Base-by-base conservation (phyloP, 2,888 invertebrate genomes). In the Lamellibrachia satsuma region DNA sequence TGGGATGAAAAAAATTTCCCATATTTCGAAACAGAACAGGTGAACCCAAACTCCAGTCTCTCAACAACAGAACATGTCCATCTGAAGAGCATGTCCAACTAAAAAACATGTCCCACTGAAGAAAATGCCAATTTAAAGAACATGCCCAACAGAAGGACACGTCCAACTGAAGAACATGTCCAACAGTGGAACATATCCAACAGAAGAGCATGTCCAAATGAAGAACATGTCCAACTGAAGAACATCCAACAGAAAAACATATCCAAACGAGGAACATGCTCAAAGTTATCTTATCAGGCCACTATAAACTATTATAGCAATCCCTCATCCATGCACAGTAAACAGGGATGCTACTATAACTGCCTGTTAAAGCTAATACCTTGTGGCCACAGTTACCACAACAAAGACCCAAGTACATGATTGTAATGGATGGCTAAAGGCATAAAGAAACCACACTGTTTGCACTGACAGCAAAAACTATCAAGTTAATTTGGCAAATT, bases 391-490 rank as follows among this genome's bases (percentile, higher is more conserved):
- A 75, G 75, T 75, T n/a, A 22, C 22, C 15, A 75, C 75, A 75
- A 75, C 22, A 75, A 75, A 22, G 75, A 75, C 22, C 75, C 1
- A 22, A 75, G 75, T 75, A 75, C 75, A 11, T 75, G 75, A 75
- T 75, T 75, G 75, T 75, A 75, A 75, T 22, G 15, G 75, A 75
- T 75, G 75, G 75, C 75, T 75, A 75, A 75, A 11, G 22, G 75
- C 75, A 75, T 75, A 75, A 75, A 75, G 75, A 75, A 75, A 75
- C 75, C 75, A 75, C 75, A 75, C 75, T 75, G 15, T 15, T 75
- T 75, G n/a, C n/a, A n/a, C n/a, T 4, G 75, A 75, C 75, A 75
- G 75, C 75, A 75, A 75, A 75, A 75, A 75, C 75, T 75, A 75
- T 22, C 75, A 75, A 75, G 75, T 4, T 75, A 75, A 75, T 75